Evolutionary conservation across 2,888 invertebrate species (phyloP), one percentile per base, ranked within the genome.

Genomic region (Panzeria rudis): DNA sequence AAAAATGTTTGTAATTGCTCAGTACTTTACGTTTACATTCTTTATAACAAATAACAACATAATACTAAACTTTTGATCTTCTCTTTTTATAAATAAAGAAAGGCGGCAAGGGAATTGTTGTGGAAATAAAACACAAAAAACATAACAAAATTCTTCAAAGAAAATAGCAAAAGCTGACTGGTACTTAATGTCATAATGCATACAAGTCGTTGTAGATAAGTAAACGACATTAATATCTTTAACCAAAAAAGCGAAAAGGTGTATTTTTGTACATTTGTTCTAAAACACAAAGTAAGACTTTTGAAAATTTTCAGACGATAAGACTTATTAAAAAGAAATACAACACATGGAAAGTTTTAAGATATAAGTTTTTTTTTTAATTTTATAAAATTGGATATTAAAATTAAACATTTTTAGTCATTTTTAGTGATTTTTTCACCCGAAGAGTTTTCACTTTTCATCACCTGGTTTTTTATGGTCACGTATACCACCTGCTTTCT

Each of bases 111-210:
- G 2, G 29, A 52, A 47, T 69, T 81, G 75, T 69, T 62, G 23
- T 20, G 41, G 4, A 5, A 76, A 38, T 11, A 59, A 41, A 62
- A 64, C 17, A 61, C 3, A 52, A 29, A 17, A 64, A 54, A 54
- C 23, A 23, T 56, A 15, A n/a, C 15, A 23, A 66, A 66, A 11
- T 47, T 47, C n/a, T 29, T 13, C 7, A 68, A 38, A 23, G 44
- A 38, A 66, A 56, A 50, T 15, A 17, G 7, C 15, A 32, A 77
- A 35, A 38, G 47, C 13, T 73, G 64, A 59, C 20, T 52, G 56
- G 50, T 72, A 66, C 71, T 72, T 56, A 82, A 82, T 8, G 69
- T 82, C 82, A 82, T 71, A 77, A 66, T 72, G 69, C 71, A 56
- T 35, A 56, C 17, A 62, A 62, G 50, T 61, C 68, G 25, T 11